Conservation (phyloP, 1,140 invertebrate species). For the Babylonia areolata region DNA sequence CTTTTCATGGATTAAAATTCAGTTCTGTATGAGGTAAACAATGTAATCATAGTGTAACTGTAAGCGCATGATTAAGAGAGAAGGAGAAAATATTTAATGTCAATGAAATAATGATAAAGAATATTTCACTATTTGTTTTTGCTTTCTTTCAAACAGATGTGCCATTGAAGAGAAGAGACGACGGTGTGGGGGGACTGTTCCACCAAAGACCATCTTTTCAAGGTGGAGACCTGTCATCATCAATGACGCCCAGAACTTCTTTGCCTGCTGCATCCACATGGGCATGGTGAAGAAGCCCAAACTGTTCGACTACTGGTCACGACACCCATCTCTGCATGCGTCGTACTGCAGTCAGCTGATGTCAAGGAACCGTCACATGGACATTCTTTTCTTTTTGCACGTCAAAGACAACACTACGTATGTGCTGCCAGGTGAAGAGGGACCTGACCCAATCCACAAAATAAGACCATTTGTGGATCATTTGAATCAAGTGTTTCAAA, state of each 20-base stretch:
- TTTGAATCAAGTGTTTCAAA: constrained; percentile 16
- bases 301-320: constrained; percentile 19
- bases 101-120: no score
- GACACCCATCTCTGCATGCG: neutral
- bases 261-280: constrained; percentile 23
- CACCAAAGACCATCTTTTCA: no score
- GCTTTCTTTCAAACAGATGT: no score
- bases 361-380: neutral
- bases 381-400: constrained; percentile 21
- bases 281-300: constrained; percentile 18
- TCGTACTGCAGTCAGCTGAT: constrained; percentile 8
- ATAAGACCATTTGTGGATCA: constrained; percentile 22
- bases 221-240: no score
- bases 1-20: no score
- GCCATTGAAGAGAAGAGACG: no score
- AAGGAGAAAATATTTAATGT: no score
- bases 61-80: no score
- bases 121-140: no score
- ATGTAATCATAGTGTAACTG: no score
- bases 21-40: no score
- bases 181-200: no score
- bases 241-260: constrained; percentile 18
- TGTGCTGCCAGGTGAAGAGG: neutral
- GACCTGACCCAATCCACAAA: constrained; percentile 26
- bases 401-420: constrained; percentile 12